Percentiles rank a stretch among this genome's conserved stretches.
These are phyloP conservation scores for Vombatus ursinus DNA, from an alignment of 2,113 vertebrate species.

Conservation along the genomic window DNA sequence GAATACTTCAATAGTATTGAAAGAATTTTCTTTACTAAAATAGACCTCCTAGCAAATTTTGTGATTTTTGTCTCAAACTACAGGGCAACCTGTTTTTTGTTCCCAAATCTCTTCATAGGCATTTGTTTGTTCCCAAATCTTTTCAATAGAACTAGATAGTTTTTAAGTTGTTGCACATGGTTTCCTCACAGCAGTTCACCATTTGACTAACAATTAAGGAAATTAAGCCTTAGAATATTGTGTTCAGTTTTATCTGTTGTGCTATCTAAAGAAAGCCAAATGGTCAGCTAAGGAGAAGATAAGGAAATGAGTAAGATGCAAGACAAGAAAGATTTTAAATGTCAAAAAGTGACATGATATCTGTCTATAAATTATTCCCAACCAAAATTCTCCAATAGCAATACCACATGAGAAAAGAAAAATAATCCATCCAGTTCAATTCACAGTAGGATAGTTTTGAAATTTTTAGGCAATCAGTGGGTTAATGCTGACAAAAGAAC, in stretches of 20 bases:
- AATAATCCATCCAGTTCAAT: slow-evolving; percentile 21
- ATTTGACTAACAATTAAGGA: neutral
- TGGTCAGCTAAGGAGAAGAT: neutral
- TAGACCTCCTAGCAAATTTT: neutral
- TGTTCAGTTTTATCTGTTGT: neutral
- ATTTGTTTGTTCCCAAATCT: slow-evolving; percentile 3
- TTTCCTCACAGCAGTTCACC: neutral
- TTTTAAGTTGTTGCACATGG: neutral
- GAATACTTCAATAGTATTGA: neutral
- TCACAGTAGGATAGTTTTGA: slow-evolving; percentile 20
- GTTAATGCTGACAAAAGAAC: neutral
- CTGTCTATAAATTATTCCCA: slow-evolving; percentile 1
- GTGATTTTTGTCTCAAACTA: slow-evolving; percentile 27
- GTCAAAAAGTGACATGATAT: neutral
- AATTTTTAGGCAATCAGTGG: neutral
- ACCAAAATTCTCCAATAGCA: slow-evolving; percentile 15
- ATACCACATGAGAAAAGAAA: slow-evolving; percentile 3
- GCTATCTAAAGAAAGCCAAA: slow-evolving; percentile 17
- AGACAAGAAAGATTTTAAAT: neutral
- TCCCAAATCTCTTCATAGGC: neutral
- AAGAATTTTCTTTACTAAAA: slow-evolving; percentile 22
- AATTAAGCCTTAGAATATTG: neutral
- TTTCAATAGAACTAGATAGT: slow-evolving; percentile 19
- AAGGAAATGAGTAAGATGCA: neutral
- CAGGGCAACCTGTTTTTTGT: slow-evolving; percentile 12